Conservation (phyloP, 37 sponge, comb jelly and placozoan species). For the Eunapius fragilis region DNA sequence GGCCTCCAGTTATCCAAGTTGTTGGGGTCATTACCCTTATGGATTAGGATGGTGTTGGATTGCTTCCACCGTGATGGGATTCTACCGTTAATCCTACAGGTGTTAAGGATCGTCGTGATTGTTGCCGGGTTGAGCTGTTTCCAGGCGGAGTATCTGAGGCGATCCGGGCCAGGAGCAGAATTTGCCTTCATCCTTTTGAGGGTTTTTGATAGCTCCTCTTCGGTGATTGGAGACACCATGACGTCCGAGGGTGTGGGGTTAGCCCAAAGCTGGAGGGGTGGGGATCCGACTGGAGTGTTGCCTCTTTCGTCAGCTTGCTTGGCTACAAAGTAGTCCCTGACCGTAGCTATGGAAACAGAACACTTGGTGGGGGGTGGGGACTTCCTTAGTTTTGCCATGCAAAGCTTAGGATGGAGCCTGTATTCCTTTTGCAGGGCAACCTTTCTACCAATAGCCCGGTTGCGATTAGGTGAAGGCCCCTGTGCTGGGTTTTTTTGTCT, state of each 20-base stretch:
- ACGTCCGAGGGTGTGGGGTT: neutral
- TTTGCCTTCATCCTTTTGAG: neutral
- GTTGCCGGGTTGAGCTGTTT: neutral
- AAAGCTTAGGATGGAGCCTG: too few relatives aligned
- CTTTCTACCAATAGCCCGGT: too few relatives aligned
- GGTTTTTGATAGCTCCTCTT: neutral
- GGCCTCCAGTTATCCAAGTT: conserved; percentile 37
- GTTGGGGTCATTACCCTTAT: conserved; percentile 12
- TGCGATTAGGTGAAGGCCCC: too few relatives aligned
- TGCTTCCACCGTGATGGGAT: conserved; percentile 26
- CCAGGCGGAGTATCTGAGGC: neutral
- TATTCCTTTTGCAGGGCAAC: too few relatives aligned
- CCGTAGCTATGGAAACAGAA: too few relatives aligned
- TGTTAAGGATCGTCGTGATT: neutral
- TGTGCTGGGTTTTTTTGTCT: too few relatives aligned
- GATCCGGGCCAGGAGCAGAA: neutral
- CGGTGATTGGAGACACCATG: neutral
- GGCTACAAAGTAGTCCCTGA: too few relatives aligned
- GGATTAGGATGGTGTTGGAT: conserved; percentile 30
- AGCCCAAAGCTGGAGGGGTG: neutral
- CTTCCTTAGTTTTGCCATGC: too few relatives aligned
- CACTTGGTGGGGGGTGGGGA: too few relatives aligned
- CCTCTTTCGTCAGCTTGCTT: too few relatives aligned
- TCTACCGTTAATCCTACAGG: conserved; percentile 5
- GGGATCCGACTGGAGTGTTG: too few relatives aligned